Base-by-base conservation (phyloP, 2,888 invertebrate genomes). In the Ryuthela nishihirai region DNA sequence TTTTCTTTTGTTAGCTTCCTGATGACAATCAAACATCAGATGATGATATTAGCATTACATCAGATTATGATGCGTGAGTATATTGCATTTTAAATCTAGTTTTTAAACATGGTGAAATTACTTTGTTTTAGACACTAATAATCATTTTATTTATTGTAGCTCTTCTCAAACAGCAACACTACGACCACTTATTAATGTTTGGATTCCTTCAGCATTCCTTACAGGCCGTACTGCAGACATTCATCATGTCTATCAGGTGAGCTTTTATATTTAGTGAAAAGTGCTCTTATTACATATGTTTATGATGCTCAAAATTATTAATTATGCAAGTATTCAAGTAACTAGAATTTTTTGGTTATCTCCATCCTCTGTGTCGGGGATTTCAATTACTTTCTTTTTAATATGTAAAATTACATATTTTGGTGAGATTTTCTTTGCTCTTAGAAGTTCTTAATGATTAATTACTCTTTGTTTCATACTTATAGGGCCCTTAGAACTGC, bases 161-260 rank as follows among this genome's bases (percentile, higher is more conserved):
- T 67, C 67, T 29, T 66, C 66, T 4, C 47, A 67, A 44, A 67
- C 68, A 17, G 67, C 72, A 20, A 67, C 71, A 36, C 68, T 74
- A 7, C 65, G 74, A 21, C 72, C 77, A 5, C 70, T 85, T 64
- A 85, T 92, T 21, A 87, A 88, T 72, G 83, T 88, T 36, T 89
- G 88, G 83, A 87, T 92, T 67, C 92, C 92, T 0, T 87, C 86
- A 38, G 89, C 88, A 6, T 91, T 92, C 74, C 77, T 92, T 29
- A 82, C 83, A 29, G 85, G 85, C 62, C 78, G 80, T 54, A 78
- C 82, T 64, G 83, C 87, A 4, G 85, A 85, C 70, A 81, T 85
- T 34, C 88, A 89, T 76, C 91, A 92, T 75, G 90, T 92, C 20
- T 93, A 92, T 75, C 91, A 92, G 81, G 88, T 89, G 75, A 73